A percentile compares a stretch with the other conserved stretches of the same genome.
phyloP scores from a whole-genome alignment of 2,888 invertebrate genomes.

The Ichneumon xanthorius region DNA sequence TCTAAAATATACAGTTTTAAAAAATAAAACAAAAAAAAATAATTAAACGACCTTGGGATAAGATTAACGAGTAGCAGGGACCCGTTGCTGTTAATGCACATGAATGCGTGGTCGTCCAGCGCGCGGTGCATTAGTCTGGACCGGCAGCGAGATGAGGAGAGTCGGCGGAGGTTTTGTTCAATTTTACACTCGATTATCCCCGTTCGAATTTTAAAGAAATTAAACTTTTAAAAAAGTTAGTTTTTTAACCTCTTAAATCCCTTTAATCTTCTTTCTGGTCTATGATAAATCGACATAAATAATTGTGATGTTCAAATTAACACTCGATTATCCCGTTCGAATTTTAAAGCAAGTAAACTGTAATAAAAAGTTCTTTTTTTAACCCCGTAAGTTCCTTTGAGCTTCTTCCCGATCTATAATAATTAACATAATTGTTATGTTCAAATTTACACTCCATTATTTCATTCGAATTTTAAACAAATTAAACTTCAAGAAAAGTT shows the following conservation, averaged over 20 bases:
- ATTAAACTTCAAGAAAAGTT: no score
- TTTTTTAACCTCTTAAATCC: no score
- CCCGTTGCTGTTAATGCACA: neutral
- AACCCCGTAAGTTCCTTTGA: no score
- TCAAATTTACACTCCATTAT: neutral
- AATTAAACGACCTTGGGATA: neutral
- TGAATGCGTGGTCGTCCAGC: neutral
- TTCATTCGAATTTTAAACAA: neutral
- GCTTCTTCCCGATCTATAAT: neutral
- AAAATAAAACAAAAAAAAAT: neutral
- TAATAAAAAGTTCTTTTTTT: neutral
- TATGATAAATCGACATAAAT: constrained; percentile 2
- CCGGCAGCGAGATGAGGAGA: neutral
- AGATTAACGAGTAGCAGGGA: neutral
- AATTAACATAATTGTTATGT: neutral
- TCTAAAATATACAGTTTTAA: no score
- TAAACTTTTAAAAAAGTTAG: no score
- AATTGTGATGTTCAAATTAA: no score
- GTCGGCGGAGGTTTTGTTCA: constrained; percentile 9
- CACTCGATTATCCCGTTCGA: no score
- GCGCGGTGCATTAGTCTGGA: neutral
- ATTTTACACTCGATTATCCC: neutral
- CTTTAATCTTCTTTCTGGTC: no score
- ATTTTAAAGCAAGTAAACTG: no score
- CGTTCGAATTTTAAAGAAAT: neutral